These are phyloP conservation scores for Lithophane leautieri DNA, from an alignment of 2,888 invertebrate genomes.

Conservation along the genomic window DNA sequence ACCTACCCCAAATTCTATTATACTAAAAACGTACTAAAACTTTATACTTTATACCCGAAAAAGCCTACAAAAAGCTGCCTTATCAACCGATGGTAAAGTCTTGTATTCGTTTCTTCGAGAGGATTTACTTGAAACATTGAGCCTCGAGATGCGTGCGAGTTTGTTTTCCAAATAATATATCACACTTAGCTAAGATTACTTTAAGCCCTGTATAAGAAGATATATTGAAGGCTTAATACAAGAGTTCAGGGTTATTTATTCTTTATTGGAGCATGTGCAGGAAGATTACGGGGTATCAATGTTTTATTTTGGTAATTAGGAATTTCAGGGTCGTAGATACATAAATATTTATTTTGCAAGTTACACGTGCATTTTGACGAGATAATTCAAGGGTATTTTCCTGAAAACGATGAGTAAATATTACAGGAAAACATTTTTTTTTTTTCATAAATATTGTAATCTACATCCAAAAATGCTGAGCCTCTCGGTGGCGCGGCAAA, in stretches of 20 bases:
- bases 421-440: background rate
- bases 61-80: conserved; percentile 50
- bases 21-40: conserved; percentile 49
- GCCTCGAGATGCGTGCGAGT: conserved; percentile 73
- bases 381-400: background rate
- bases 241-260: conserved; percentile 73
- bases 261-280: conserved; percentile 69
- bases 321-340: background rate
- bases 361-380: background rate
- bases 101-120: conserved; percentile 75
- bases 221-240: conserved; percentile 81
- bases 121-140: conserved; percentile 73
- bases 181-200: conserved; percentile 85
- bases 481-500: background rate
- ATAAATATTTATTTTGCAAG: background rate
- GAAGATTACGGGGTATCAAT: conserved; percentile 54
- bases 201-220: conserved; percentile 81
- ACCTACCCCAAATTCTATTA: conserved; percentile 47
- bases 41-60: conserved; percentile 36
- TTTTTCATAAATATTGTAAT: too few relatives aligned
- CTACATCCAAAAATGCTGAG: background rate
- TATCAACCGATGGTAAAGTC: conserved; percentile 73
- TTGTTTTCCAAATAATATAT: conserved; percentile 85
- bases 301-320: conserved; percentile 35
- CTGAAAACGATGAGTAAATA: background rate